Evolutionary conservation across 37 sponge, comb jelly and placozoan genomes (phyloP), one percentile per base, ranked within the genome.

Genomic region (Agelas oroides): DNA sequence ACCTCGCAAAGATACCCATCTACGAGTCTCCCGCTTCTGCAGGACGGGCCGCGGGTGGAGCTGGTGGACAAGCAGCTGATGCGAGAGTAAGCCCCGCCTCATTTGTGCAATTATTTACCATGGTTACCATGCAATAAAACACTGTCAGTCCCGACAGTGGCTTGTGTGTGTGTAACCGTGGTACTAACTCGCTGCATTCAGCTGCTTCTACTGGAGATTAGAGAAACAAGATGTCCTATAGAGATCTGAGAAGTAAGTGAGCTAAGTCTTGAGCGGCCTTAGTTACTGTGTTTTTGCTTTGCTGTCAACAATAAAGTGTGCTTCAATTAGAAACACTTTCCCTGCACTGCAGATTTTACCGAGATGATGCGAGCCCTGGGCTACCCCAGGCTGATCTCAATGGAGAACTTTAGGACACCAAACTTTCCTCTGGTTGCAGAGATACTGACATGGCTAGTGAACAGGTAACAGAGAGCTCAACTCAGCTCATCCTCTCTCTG

Each of bases 381-480:
- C 6, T 98, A 98, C 57, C 96, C 97, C 33, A 64, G 96, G 52
- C 89, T 92, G 75, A 92, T 98, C 8, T 97, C 97, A 0, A 93
- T 98, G 97, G 97, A 96, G 76, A 98, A 92, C 76, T 98, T 98
- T 81, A 74, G 99, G 57, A 87, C 93, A 60, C 99, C 99, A 20
- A 98, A 98, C 78, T 98, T 98, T 59, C 79, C 90, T 1, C 88
- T 98, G 1, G 95, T 98, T 0, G 90, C 99, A 24, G 99, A 98
- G 59, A 85, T 98, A 23, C 86, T 98, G 24, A 73, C 75, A 65
- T 98, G 97, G 97, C 88, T 98, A 21, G 90, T 96, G 27, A 86
- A 88, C 63, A 92, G 97, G 94, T 96, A 53, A 15, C 46, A n/a
- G n/a, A n/a, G n/a, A n/a, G n/a, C n/a, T n/a, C n/a, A n/a, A n/a